Percentiles rank a stretch among this genome's conserved stretches.
Evolutionary conservation across 2,797 vertebrate species (phyloP).

Genomic region (Podarcis siculus): DNA sequence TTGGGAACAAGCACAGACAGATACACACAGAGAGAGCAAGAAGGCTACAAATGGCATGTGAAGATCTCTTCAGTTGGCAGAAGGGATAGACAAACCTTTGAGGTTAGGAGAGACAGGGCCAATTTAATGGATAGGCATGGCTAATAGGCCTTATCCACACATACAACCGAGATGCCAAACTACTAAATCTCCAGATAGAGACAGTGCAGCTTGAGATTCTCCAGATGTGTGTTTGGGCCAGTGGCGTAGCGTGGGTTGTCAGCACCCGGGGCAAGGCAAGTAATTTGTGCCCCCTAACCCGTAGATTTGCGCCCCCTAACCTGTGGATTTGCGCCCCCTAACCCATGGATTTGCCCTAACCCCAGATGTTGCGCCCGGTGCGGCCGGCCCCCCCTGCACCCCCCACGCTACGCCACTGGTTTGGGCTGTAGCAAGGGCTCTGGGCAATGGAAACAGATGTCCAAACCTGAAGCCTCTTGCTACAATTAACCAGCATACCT

Average conservation of each 20-base stretch:
- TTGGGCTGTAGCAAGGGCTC: neutral
- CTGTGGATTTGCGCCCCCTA: too few relatives aligned
- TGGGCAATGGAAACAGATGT: neutral
- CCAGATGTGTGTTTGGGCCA: neutral
- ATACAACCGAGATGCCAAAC: neutral
- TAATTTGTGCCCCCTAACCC: too few relatives aligned
- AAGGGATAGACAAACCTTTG: neutral
- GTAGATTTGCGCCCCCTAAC: too few relatives aligned
- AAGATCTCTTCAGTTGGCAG: neutral
- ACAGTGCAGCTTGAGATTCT: too few relatives aligned
- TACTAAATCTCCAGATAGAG: neutral
- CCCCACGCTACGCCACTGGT: too few relatives aligned
- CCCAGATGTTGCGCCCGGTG: too few relatives aligned
- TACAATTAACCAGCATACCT: neutral
- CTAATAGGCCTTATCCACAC: neutral
- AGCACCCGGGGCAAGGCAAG: too few relatives aligned
- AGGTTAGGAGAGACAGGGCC: neutral
- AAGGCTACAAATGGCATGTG: neutral
- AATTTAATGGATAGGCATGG: neutral
- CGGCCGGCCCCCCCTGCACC: too few relatives aligned
- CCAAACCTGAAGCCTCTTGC: neutral
- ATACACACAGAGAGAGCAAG: neutral
- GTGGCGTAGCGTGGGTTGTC: too few relatives aligned
- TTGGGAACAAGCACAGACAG: neutral
- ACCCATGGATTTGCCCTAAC: too few relatives aligned